phyloP scores from a whole-genome alignment of 2,888 invertebrate genomes.

The Thera obeliscata region DNA sequence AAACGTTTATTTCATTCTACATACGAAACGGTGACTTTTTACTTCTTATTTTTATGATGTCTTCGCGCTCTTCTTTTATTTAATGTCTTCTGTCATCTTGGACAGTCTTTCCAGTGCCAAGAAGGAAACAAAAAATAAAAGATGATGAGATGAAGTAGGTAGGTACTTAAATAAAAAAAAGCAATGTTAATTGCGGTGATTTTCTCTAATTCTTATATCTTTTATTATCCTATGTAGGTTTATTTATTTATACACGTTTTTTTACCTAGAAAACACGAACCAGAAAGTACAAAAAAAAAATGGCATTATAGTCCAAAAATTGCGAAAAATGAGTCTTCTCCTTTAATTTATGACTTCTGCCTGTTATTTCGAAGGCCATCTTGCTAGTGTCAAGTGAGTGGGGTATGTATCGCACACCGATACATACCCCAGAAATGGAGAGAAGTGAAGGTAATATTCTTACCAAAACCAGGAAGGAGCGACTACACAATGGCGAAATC shows the following conservation, averaged over 20 bases:
- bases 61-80: constrained; percentile 1
- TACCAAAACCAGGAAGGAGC: too few relatives aligned
- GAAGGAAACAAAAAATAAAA: background rate
- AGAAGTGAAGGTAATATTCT: too few relatives aligned
- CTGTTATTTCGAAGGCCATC: background rate
- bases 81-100: background rate
- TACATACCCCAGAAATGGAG: too few relatives aligned
- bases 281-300: background rate
- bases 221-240: too few relatives aligned
- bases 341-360: background rate
- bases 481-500: too few relatives aligned
- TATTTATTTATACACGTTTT: too few relatives aligned
- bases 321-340: background rate
- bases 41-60: background rate
- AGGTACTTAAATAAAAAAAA: too few relatives aligned
- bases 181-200: background rate
- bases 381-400: background rate
- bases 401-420: too few relatives aligned
- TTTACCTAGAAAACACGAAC: background rate
- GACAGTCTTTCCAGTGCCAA: background rate
- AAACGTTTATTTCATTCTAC: constrained; percentile 57
- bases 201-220: background rate
- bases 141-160: too few relatives aligned
- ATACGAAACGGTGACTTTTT: constrained; percentile 22
- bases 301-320: background rate